Base-by-base conservation (phyloP, 2,888 invertebrate genomes). In the Meganola albula region DNA sequence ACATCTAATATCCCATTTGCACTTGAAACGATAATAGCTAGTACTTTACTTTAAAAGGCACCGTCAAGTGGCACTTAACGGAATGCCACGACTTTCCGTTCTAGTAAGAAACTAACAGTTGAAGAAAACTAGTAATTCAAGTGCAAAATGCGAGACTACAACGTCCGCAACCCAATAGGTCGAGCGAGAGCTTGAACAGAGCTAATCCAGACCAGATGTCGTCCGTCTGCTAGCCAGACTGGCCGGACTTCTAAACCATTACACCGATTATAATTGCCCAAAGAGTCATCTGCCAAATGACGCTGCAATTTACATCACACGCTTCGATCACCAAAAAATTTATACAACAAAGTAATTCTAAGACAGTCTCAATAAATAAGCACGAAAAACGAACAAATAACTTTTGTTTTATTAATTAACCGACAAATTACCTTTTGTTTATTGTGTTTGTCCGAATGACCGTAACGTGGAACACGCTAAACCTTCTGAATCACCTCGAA, bases 181-280 rank as follows among this genome's bases (percentile, higher is more conserved):
- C 57, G 61, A 53, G 58, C 52, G 63, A 58, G 61, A 48, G 44
- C 40, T n/a, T n/a, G n/a, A n/a, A n/a, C 49, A 44, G 57, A 24
- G 38, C 71, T 74, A 72, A 74, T 75, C 63, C 66, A 58, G 65
- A 63, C 72, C 82, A 82, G 70, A 69, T 82, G 80, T 14, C 46
- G 45, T 30, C 39, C 61, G 65, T 50, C 56, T 61, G 69, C 44
- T 36, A 40, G 50, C 20, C 29, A 46, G 47, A 48, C 52, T 53
- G 50, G 51, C 53, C 78, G 83, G 83, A 72, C 78, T 85, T 84
- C 80, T 84, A 78, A 82, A 44, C 64, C 84, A 79, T 61, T 85
- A 74, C 78, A 78, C 83, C 70, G 74, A 76, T 76, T 71, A 78
- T 72, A 65, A 69, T 71, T 75, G 65, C 53, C 65, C 64, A 71